A percentile compares a stretch with the other conserved stretches of the same genome.
phyloP scores from a whole-genome alignment of 2,797 vertebrate species.

The Potorous gilbertii region DNA sequence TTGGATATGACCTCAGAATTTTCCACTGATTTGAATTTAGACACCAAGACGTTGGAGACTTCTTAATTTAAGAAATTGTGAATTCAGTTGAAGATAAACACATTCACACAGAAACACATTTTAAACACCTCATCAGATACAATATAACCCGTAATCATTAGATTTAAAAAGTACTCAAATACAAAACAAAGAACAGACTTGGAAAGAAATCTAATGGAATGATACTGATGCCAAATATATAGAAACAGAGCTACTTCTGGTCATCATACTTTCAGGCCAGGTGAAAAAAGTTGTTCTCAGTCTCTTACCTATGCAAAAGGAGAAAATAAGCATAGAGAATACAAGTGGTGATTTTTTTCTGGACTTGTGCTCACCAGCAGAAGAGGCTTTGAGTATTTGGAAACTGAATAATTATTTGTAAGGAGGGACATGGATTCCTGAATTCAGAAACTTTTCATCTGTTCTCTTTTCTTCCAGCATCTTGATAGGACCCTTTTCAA shows the following conservation, averaged over 20 bases:
- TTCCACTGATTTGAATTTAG: neutral
- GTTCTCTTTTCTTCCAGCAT: too few species aligned
- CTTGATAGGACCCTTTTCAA: too few species aligned
- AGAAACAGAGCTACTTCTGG: neutral
- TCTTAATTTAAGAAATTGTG: neutral
- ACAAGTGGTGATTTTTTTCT: too few species aligned
- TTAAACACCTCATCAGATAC: neutral
- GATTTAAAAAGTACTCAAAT: neutral
- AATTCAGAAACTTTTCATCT: too few species aligned
- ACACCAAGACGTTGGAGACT: neutral
- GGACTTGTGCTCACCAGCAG: too few species aligned
- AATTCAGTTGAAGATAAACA: neutral
- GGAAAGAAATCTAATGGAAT: neutral
- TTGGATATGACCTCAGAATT: neutral
- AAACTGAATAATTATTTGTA: too few species aligned
- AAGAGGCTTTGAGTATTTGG: too few species aligned
- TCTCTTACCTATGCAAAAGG: neutral
- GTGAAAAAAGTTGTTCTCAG: neutral
- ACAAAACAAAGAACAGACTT: neutral
- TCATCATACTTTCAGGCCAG: neutral
- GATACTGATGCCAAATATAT: neutral
- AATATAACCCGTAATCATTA: neutral
- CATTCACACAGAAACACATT: neutral
- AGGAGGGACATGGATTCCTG: too few species aligned
- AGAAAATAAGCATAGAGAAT: neutral